Evolutionary conservation across 2,113 vertebrate species (phyloP).

Genomic region (Apteryx owenii): DNA sequence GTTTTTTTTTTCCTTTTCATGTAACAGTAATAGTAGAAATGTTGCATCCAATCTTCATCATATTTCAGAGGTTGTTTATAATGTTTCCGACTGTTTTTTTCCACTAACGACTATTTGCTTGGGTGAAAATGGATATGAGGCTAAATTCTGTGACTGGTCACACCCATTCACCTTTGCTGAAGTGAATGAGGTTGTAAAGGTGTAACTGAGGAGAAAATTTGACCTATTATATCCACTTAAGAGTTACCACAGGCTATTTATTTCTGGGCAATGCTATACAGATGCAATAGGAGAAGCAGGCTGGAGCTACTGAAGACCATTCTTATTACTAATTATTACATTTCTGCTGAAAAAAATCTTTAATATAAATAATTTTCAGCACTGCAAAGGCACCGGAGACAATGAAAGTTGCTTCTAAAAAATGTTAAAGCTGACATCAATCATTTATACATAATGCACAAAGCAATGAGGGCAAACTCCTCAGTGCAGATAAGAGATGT

Average conservation of each 20-base stretch:
- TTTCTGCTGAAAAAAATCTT: slow-evolving; percentile 56
- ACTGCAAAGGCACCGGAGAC: slow-evolving; percentile 58
- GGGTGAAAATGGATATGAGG: neutral
- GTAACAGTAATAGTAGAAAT: slow-evolving; percentile 54
- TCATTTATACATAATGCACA: slow-evolving; percentile 80
- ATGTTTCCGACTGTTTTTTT: slow-evolving; percentile 19
- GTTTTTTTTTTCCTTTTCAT: neutral
- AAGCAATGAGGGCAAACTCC: slow-evolving; percentile 79
- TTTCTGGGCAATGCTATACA: slow-evolving; percentile 37
- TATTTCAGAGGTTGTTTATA: slow-evolving; percentile 44
- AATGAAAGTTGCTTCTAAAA: slow-evolving; percentile 75
- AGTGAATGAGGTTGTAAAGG: neutral
- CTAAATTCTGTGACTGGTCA: neutral
- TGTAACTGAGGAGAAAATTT: neutral
- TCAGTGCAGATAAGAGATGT: slow-evolving; percentile 86
- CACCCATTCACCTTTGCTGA: neutral
- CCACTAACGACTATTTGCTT: neutral
- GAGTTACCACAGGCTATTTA: slow-evolving; percentile 4
- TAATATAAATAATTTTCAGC: slow-evolving; percentile 66
- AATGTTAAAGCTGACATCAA: slow-evolving; percentile 77
- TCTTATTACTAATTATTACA: slow-evolving; percentile 65
- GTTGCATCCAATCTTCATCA: slow-evolving; percentile 49
- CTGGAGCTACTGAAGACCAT: slow-evolving; percentile 43
- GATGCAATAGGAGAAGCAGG: slow-evolving; percentile 4
- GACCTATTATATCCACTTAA: neutral